Base-by-base conservation (phyloP, 2,113 vertebrate genomes). In the Notarius quadriscutis region DNA sequence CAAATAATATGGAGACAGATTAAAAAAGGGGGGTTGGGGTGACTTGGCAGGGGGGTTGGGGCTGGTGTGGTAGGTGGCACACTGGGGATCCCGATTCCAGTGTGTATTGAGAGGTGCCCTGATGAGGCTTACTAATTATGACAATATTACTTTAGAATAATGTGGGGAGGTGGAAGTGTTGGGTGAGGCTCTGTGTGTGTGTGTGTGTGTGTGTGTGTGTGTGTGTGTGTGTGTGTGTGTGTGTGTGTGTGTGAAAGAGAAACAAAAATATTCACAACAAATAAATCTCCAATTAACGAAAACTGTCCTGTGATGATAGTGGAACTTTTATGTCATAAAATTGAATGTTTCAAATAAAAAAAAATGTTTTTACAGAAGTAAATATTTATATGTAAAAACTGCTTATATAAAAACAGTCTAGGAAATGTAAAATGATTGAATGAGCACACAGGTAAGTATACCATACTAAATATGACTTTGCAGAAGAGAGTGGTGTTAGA, bases 41-140 rank as follows among this genome's bases (percentile, higher is more conserved):
- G 93, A 89, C 88, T 91, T 91, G 89, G 48, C 0, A 2, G 20
- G 51, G 51, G 25, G 25, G 17, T 15, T 15, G n/a, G 18, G 79
- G 30, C 79, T 81, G 30, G 30, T 58, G 53, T n/a, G 55, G 27
- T 62, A 81, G 79, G 79, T 81, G 78, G 55, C 9, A 93, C 93
- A 94, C 93, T 90, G 94, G 94, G 95, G 95, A 95, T 94, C 94
- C 91, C 89, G 93, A 94, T 90, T 95, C 94, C 94, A 93, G 87
- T 91, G 93, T 93, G 94, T 92, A 83, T 94, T 93, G 92, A 93
- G 93, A 95, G 95, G 93, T 93, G 93, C 94, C 92, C 93, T 94
- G 94, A 95, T 95, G 95, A 95, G 92, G 94, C 93, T 22, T 88
- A 92, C 95, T 96, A 96, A 96, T 96, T 96, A 96, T 94, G 93